Evolutionary conservation across 2,888 invertebrate species (phyloP), one percentile per base, ranked within the genome.

Genomic region (Drosophila prostipennis): DNA sequence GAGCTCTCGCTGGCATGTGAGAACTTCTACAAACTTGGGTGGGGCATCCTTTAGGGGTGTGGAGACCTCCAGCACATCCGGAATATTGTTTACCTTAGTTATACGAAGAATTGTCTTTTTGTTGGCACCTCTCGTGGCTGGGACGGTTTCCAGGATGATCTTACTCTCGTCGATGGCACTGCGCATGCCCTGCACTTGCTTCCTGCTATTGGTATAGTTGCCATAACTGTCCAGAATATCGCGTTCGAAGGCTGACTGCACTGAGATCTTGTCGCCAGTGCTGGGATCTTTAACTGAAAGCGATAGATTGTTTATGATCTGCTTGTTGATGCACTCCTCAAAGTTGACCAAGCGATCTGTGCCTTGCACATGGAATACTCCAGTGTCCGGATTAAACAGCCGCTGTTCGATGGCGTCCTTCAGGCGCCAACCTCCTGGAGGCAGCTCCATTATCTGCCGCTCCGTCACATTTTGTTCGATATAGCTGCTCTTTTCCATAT

Each of bases 311-410:
- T 98, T 96, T 48, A 99, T 96, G 26, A 99, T 95, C 89, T 96
- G 95, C 69, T 97, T 93, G 83, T 95, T 95, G 45, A 99, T 93
- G 79, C 98, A 97, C 91, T 98, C 98, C 90, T 96, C 95, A 78
- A 98, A 95, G 68, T 96, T 95, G 46, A 97, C 94, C 58, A 96
- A 92, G 77, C 97, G 93, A 90, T 98, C 97, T 6, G 98, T 97
- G 13, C 96, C 96, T 2, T 97, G 96, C 74, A 98, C 96, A 14
- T 95, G 94, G 82, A 98, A 97, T 37, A 96, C 92, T 3, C 99
- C 98, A 1, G 94, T 95, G 0, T 94, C 93, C 1, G 98, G 96
- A 91, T 98, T 96, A 80, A 98, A 96, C 3, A 97, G 91, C 58
- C 95, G 95, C 89, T 95, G 95, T 42, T 95, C 93, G 74, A 98